Base-by-base conservation (phyloP, 2,797 vertebrate species). In the Leptodactylus fallax region DNA sequence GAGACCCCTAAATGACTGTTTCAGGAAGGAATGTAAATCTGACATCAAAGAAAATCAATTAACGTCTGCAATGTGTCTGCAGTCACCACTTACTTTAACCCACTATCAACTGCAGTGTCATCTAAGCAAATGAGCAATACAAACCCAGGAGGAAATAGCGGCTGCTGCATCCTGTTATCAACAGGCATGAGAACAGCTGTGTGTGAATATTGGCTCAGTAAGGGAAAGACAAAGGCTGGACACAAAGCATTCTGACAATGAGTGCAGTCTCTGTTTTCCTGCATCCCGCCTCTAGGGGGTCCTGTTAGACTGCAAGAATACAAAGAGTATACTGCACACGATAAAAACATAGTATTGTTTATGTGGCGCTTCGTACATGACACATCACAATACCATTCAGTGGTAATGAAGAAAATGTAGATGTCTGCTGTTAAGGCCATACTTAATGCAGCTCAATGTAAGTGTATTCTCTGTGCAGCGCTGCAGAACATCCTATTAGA, bases 101-200 rank as follows among this genome's bases (percentile, higher is more conserved):
- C 91, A 93, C 90, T 87, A 71, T 90, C 71, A 90, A 87, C 93
- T 92, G 90, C 72, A 78, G 80, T 9, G 89, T 92, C 92, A 92
- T 91, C 94, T 93, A 92, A 94, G 94, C 92, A 94, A 95, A 95
- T 94, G 92, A 94, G 93, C 91, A 91, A 88, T 91, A 94, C 93
- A 94, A 94, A 95, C 92, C 36, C 36, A 36, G 93, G 88, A 94
- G 95, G 95, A 96, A 96, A 95, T 94, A 92, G 91, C 90, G 81
- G 85, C 91, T 92, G 85, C 91, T 92, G 94, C 92, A 94, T 96
- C 95, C 95, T 96, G 95, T 93, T 91, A 89, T 89, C 92, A 92
- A 91, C 89, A 89, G 86, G 90, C 91, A 94, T 91, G 92, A 94
- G 93, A 90, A 90, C 23, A 90, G 91, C 91, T 91, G 92, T 90